Percentiles rank a stretch among this genome's conserved stretches.
phyloP scores from a whole-genome alignment of 2,797 vertebrate genomes.

The Lagocephalus sceleratus region DNA sequence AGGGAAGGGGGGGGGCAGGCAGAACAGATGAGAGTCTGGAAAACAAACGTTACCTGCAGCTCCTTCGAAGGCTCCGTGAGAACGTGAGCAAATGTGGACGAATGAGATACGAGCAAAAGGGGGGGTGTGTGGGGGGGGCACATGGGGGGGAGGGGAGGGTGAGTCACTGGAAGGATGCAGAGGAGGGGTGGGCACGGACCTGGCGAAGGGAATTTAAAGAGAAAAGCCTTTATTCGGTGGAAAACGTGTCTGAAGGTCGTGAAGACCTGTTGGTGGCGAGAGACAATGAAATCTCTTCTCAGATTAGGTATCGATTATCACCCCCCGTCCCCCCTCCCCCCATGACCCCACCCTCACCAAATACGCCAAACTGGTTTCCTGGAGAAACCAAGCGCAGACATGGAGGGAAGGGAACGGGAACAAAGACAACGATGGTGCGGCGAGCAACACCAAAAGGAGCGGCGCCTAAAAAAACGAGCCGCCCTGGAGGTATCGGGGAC shows the following conservation, averaged over 20 bases:
- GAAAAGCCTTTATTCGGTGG: constrained; percentile 13
- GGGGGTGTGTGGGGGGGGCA: constrained; percentile 56
- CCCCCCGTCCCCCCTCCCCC: too few species aligned
- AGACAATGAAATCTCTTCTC: too few species aligned
- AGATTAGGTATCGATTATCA: too few species aligned
- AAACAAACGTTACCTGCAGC: constrained; percentile 70
- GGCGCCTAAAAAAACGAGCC: constrained; percentile 21
- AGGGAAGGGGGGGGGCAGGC: constrained; percentile 23
- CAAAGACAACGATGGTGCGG: too few species aligned
- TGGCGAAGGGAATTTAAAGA: constrained; percentile 26
- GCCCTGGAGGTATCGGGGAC: constrained; percentile 20
- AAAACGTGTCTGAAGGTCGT: not conserved
- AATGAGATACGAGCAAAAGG: constrained; percentile 40
- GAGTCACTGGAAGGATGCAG: constrained; percentile 77
- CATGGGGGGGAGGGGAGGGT: constrained; percentile 62
- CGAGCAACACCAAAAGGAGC: not conserved
- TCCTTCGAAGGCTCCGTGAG: constrained; percentile 60
- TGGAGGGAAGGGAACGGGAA: too few species aligned
- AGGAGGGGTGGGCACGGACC: constrained; percentile 55
- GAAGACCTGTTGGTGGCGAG: not conserved
- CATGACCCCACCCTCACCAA: too few species aligned
- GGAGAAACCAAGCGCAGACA: not conserved
- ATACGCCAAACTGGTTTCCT: too few species aligned
- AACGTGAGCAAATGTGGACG: constrained; percentile 54
- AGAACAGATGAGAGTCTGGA: constrained; percentile 58